A percentile compares a stretch with the other conserved stretches of the same genome.
These are phyloP conservation scores for Cinclus cinclus DNA, from an alignment of 2,113 vertebrate genomes.

Conservation along the genomic window DNA sequence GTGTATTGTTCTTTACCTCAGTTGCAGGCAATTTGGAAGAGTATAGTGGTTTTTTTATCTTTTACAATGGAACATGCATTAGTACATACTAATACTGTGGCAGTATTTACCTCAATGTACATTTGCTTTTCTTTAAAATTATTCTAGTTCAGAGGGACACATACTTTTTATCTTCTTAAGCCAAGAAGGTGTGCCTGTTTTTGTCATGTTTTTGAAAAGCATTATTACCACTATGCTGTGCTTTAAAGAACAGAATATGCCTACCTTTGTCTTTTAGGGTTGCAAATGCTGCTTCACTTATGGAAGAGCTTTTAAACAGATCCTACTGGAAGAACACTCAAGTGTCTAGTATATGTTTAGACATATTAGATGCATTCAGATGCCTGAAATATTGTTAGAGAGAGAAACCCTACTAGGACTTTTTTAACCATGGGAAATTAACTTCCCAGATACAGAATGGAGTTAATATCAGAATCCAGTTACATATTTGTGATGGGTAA, in stretches of 20 bases:
- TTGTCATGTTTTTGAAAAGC: background rate
- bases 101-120: background rate
- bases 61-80: background rate
- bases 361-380: constrained; percentile 15
- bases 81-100: background rate
- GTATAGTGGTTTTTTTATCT: background rate
- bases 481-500: background rate
- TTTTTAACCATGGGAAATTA: constrained; percentile 4
- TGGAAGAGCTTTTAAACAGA: background rate
- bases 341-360: background rate
- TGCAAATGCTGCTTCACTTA: background rate
- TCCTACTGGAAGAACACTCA: background rate
- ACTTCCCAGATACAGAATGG: background rate
- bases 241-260: background rate
- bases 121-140: background rate
- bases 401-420: background rate
- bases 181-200: background rate
- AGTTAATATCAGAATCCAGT: background rate
- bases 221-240: background rate
- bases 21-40: background rate
- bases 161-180: background rate
- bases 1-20: background rate
- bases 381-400: constrained; percentile 18
- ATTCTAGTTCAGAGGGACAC: background rate
- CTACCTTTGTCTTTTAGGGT: background rate